phyloP scores from a whole-genome alignment of 1,140 invertebrate genomes.

The Aporrectodea caliginosa region DNA sequence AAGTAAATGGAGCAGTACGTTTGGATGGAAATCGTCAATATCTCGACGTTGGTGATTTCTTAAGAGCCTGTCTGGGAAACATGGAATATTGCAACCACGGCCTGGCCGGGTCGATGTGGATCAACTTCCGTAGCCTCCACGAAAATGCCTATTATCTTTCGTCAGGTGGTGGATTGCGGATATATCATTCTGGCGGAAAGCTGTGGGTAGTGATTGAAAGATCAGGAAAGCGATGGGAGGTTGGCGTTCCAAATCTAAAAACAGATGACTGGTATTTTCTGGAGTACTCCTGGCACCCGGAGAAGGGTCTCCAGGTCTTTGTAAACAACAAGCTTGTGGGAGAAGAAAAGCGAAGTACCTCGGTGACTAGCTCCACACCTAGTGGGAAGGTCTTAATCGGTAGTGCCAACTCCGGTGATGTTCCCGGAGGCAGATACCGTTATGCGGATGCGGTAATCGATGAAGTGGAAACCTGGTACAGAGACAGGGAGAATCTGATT shows the following conservation, averaged over 20 bases:
- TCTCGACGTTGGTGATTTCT: conserved; percentile 40
- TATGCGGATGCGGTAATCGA: conserved; percentile 44
- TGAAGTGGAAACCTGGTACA: conserved; percentile 52
- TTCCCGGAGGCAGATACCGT: conserved; percentile 14
- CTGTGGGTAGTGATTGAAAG: conserved; percentile 12
- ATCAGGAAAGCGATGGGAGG: conserved; percentile 18
- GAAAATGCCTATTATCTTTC: conserved; percentile 31
- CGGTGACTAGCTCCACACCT: not conserved
- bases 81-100: conserved; percentile 46
- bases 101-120: conserved; percentile 47
- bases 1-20: conserved; percentile 43
- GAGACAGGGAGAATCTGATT: conserved; percentile 45
- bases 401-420: conserved; percentile 33
- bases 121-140: conserved; percentile 36
- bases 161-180: conserved; percentile 18
- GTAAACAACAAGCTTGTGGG: conserved; percentile 40
- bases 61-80: conserved; percentile 46
- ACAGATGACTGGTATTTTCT: conserved; percentile 46
- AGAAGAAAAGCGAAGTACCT: not conserved
- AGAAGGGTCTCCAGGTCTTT: conserved; percentile 45
- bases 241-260: conserved; percentile 25
- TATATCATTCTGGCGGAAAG: conserved; percentile 16
- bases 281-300: conserved; percentile 49
- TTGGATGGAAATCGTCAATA: conserved; percentile 41
- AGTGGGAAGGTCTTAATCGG: conserved; percentile 32